These are phyloP conservation scores for Drosophila azteca DNA, from an alignment of 1,140 invertebrate species.

Conservation along the genomic window DNA sequence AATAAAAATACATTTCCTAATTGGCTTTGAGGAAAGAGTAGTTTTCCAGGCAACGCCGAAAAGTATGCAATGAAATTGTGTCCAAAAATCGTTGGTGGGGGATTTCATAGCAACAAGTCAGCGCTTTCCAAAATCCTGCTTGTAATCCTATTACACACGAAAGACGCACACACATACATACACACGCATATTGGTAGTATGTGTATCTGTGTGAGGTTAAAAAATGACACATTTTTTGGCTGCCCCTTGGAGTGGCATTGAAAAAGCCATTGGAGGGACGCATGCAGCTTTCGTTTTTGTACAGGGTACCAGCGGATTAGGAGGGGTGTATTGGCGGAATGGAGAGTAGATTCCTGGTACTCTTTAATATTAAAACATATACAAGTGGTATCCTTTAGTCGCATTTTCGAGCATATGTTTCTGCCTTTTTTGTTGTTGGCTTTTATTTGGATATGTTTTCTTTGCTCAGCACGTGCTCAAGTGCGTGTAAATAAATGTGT, in stretches of 20 bases:
- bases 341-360: too few relatives aligned
- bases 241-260: constrained; percentile 45
- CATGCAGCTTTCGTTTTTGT: constrained; percentile 59
- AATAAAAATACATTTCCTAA: neutral
- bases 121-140: constrained; percentile 17
- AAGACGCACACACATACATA: neutral
- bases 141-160: constrained; percentile 35
- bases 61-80: constrained; percentile 35
- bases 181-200: constrained; percentile 12
- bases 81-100: neutral
- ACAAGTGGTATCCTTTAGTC: too few relatives aligned
- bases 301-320: too few relatives aligned
- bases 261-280: constrained; percentile 48
- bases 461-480: constrained; percentile 74
- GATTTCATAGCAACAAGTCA: constrained; percentile 47
- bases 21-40: constrained; percentile 8
- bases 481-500: constrained; percentile 66
- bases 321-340: too few relatives aligned
- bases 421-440: constrained; percentile 49
- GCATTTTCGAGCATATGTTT: too few relatives aligned
- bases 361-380: too few relatives aligned
- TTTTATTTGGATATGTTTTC: constrained; percentile 40
- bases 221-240: constrained; percentile 38
- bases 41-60: constrained; percentile 9
- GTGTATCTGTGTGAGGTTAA: constrained; percentile 1